phyloP scores from a whole-genome alignment of 2,797 vertebrate species.

The Sebastes cheni region DNA sequence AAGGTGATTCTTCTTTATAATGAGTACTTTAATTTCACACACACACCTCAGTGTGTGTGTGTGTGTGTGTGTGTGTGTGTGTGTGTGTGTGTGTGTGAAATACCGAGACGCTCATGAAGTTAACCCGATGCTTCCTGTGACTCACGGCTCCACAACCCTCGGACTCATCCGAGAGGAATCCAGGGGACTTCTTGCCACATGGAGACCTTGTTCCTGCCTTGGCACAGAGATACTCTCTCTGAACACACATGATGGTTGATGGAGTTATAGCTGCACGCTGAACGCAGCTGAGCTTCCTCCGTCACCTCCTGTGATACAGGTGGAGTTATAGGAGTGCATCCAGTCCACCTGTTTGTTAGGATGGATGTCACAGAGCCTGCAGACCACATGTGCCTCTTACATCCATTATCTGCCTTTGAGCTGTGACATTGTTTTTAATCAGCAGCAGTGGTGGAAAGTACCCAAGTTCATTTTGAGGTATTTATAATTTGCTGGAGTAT shows the following conservation, averaged over 20 bases:
- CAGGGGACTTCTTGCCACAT: slow-evolving; percentile 68
- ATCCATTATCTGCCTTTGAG: not conserved
- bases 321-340: not conserved
- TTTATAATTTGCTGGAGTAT: not conserved
- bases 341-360: slow-evolving; percentile 1
- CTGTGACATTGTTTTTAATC: not conserved
- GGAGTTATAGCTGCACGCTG: not conserved
- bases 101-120: slow-evolving; percentile 31
- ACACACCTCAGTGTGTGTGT: not conserved
- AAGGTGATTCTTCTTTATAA: not conserved
- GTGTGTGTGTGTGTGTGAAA: slow-evolving; percentile 5
- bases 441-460: not conserved
- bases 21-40: not conserved
- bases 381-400: not conserved
- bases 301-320: not conserved
- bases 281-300: not conserved
- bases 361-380: not conserved
- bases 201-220: slow-evolving; percentile 21
- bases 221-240: slow-evolving; percentile 4
- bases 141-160: slow-evolving; percentile 69
- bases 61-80: not conserved
- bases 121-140: slow-evolving; percentile 77
- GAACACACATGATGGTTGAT: not conserved
- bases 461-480: not conserved
- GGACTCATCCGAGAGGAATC: slow-evolving; percentile 77